phyloP scores from a whole-genome alignment of 1,140 invertebrate genomes.

The Myzus persicae region DNA sequence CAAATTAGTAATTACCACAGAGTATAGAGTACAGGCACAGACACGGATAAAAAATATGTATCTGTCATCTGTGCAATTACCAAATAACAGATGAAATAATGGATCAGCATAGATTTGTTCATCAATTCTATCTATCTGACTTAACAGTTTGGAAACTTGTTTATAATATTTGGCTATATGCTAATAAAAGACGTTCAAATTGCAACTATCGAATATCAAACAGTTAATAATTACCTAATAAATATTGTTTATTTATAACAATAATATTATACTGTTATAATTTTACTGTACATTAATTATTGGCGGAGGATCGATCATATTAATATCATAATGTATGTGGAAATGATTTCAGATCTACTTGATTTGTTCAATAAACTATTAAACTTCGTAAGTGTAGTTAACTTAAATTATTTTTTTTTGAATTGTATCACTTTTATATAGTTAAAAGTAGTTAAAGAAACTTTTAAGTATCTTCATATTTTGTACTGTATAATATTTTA shows the following conservation, averaged over 20 bases:
- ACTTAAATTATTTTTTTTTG: not conserved
- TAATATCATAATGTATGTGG: conserved; percentile 28
- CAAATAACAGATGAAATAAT: too few relatives aligned
- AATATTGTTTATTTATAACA: not conserved
- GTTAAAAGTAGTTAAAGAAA: too few relatives aligned
- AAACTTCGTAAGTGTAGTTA: conserved; percentile 39
- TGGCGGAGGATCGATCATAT: not conserved
- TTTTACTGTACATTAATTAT: not conserved
- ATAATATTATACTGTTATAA: not conserved
- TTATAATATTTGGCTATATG: too few relatives aligned
- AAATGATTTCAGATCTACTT: conserved; percentile 50
- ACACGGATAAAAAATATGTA: too few relatives aligned
- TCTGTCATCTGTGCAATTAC: too few relatives aligned
- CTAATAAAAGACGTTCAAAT: not conserved
- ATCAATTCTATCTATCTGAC: too few relatives aligned
- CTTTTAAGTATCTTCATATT: too few relatives aligned
- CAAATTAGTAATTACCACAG: too few relatives aligned
- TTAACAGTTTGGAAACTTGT: too few relatives aligned
- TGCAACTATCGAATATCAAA: not conserved
- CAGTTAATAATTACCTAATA: not conserved
- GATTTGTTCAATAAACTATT: conserved; percentile 54
- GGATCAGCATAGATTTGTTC: too few relatives aligned
- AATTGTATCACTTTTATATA: not conserved
- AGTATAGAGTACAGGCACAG: too few relatives aligned
- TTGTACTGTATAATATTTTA: too few relatives aligned